Evolutionary conservation across 2,888 invertebrate genomes (phyloP), one percentile per base, ranked within the genome.

Genomic region (Diachrysia chrysitis): DNA sequence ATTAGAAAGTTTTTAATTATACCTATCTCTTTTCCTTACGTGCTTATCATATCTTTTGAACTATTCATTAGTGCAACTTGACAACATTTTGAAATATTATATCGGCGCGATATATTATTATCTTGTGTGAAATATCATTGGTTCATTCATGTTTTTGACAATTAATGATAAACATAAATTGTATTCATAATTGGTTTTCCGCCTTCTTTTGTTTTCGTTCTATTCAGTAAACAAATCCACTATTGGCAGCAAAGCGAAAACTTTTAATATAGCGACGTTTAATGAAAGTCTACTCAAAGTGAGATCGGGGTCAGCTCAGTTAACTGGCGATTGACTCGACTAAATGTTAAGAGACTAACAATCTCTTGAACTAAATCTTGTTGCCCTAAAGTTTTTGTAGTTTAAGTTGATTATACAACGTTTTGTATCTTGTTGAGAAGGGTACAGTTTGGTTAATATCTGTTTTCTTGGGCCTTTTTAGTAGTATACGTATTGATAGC

Each of bases 251-350:
- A n/a, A 37, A 14, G 37, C 16, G 6, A 42, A 14, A 42, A n/a
- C n/a, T 42, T 42, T 42, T 16, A 37, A 25, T 3, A 25, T 3
- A 25, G 5, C 25, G 25, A 3, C 42, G 3, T 42, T n/a, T n/a
- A 42, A 42, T 42, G 42, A 42, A n/a, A 42, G 42, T 5, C 42
- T 4, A n/a, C 42, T 37, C 14, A 37, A 25, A 32, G 32, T 32
- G 10, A 42, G 42, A 42, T n/a, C 42, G 42, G n/a, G 42, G 42
- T 42, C 42, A 42, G 42, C n/a, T 42, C n/a, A n/a, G n/a, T 42
- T 42, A 42, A 42, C 42, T 42, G n/a, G 6, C n/a, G 42, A 42
- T 42, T 42, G 42, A 42, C n/a, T 42, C 42, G 42, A 6, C 42
- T 42, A 16, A n/a, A 42, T 42, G 42, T 42, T 16, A 42, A 42